phyloP scores from a whole-genome alignment of 2,113 vertebrate genomes.

The Leuciscus idus region DNA sequence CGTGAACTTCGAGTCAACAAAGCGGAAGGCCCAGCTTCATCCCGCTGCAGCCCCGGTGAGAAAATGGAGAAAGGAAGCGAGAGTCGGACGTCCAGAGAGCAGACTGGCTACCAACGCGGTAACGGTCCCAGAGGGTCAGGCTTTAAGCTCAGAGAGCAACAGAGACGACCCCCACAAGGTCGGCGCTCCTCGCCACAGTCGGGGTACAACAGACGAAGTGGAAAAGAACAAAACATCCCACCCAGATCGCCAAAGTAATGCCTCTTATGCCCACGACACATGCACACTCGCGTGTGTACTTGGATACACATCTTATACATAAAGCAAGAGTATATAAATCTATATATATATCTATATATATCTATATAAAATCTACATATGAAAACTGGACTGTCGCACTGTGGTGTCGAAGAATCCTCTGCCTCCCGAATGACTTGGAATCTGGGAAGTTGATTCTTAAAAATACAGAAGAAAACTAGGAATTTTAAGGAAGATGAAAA shows the following conservation, averaged over 20 bases:
- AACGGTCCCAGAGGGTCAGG: constrained; percentile 76
- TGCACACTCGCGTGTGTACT: constrained; percentile 63
- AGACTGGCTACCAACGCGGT: constrained; percentile 81
- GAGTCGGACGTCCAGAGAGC: constrained; percentile 80
- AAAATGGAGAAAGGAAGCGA: constrained; percentile 77
- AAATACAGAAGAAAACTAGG: background rate
- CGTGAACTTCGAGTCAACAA: constrained; percentile 88
- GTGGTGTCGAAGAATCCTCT: background rate
- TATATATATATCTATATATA: constrained; percentile 23
- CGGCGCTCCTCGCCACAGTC: constrained; percentile 85
- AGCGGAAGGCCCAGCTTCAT: constrained; percentile 74
- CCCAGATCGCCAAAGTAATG: constrained; percentile 96
- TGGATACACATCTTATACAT: constrained; percentile 20
- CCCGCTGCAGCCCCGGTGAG: constrained; percentile 57
- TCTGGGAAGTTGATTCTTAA: constrained; percentile 4
- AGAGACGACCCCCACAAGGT: constrained; percentile 77
- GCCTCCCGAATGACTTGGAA: background rate
- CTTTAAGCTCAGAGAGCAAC: constrained; percentile 93
- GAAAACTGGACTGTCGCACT: constrained; percentile 46
- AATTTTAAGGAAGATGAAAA: constrained; percentile 11
- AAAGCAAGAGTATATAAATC: constrained; percentile 41
- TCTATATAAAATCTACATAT: constrained; percentile 28
- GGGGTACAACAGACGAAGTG: constrained; percentile 81
- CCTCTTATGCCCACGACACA: constrained; percentile 53
- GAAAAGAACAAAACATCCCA: constrained; percentile 96